Evolutionary conservation across 2,888 invertebrate species (phyloP), one percentile per base, ranked within the genome.

Genomic region (Cataglyphis albicans): DNA sequence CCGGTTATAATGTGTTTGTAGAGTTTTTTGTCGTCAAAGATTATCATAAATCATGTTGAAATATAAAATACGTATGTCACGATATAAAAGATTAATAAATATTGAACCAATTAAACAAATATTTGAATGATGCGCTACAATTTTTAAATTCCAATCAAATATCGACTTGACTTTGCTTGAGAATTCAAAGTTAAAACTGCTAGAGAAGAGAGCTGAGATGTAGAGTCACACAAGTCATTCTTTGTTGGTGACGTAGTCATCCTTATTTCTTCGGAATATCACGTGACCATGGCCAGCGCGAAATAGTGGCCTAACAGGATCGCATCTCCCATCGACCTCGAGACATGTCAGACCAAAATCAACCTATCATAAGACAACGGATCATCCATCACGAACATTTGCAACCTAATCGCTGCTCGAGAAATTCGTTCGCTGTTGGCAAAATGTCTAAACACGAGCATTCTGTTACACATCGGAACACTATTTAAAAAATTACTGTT

Each of bases 351-450:
- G 78, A 44, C 68, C 59, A 29, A 68, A 18, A 78, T 78, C 78
- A 61, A 81, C 73, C 35, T 78, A 84, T 81, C 70, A 48, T 48
- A 78, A 76, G 83, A 78, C 72, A 75, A 32, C 82, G 44, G 44
- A 75, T 81, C 44, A 65, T 64, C 21, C 80, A 61, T 76, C 65
- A 68, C 64, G 38, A 57, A 61, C 81, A 86, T 87, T 64, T 87
- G 81, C 52, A 52, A 65, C 65, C 59, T 44, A n/a, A 64, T 18
- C 67, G 72, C 74, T 75, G 25, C 18, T 74, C 68, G 73, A 84
- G 59, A 86, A 85, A 87, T 86, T 87, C 72, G 87, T 87, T 83
- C 82, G 32, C 41, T 44, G 32, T 64, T 21, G 78, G 35, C 41
- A 9, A 67, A 21, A 29, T 32, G 52, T 57, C 6, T 29, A 21